Conservation (phyloP, 2,113 vertebrate species). For the Cheilinus undulatus region DNA sequence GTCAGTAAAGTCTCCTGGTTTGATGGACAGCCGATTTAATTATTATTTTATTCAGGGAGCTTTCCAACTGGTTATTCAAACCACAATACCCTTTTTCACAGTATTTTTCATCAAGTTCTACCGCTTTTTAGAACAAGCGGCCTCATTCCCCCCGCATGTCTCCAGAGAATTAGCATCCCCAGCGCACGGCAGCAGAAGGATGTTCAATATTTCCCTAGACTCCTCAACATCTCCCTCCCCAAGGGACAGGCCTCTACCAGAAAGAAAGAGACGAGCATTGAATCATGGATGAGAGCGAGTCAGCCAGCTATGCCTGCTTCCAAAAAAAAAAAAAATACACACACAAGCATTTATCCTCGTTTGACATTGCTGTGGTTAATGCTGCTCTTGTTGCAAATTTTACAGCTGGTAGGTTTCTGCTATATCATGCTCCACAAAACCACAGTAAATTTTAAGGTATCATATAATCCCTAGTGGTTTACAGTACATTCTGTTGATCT, state of each 20-base stretch:
- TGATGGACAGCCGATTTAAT: conserved; percentile 53
- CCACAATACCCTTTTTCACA: conserved; percentile 8
- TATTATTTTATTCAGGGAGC: conserved; percentile 38
- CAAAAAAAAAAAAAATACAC: conserved; percentile 34
- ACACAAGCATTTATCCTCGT: conserved; percentile 58
- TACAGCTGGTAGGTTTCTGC: conserved; percentile 30
- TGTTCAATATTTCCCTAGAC: conserved; percentile 64
- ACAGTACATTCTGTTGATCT: neutral
- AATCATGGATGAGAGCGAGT: conserved; percentile 64
- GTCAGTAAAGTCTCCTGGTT: conserved; percentile 32
- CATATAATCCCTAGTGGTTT: conserved; percentile 7
- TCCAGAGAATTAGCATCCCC: conserved; percentile 44
- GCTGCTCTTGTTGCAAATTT: conserved; percentile 45
- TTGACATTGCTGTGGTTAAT: conserved; percentile 63
- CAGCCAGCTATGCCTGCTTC: conserved; percentile 48
- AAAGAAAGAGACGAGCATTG: conserved; percentile 41
- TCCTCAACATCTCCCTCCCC: conserved; percentile 41
- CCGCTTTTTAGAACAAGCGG: conserved; percentile 31
- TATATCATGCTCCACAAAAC: conserved; percentile 45
- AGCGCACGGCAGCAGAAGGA: conserved; percentile 43
- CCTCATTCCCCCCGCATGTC: conserved; percentile 15
- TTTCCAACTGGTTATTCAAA: conserved; percentile 58
- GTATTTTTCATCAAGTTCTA: conserved; percentile 33
- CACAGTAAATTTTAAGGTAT: conserved; percentile 31
- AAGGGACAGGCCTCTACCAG: conserved; percentile 28